phyloP scores from a whole-genome alignment of 2,113 vertebrate genomes.

The Cyprinodon brontotheroides region DNA sequence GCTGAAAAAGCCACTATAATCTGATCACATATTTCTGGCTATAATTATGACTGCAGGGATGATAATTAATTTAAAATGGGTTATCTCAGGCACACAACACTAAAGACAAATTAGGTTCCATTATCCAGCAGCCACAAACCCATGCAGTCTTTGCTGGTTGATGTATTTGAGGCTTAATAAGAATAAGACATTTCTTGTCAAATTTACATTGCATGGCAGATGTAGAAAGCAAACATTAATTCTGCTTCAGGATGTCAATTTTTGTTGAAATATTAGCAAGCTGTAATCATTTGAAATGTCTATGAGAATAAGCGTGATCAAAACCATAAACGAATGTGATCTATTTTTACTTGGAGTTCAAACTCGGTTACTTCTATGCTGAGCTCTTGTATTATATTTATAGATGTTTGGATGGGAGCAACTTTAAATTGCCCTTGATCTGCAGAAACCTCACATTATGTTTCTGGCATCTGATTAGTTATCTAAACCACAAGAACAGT shows the following conservation, averaged over 20 bases:
- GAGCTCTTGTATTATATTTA: background rate
- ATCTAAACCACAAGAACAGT: too few species aligned
- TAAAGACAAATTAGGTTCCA: background rate
- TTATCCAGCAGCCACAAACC: constrained; percentile 1
- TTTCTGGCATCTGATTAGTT: too few species aligned
- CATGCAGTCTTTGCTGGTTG: background rate
- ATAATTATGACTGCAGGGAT: constrained; percentile 1
- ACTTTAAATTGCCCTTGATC: background rate
- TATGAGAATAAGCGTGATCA: background rate
- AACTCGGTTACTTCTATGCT: background rate
- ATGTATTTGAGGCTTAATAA: background rate
- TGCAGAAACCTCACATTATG: too few species aligned
- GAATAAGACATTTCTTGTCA: background rate
- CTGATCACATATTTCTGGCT: background rate
- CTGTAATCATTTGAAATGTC: background rate
- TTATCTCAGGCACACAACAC: constrained; percentile 3
- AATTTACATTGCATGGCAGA: too few species aligned
- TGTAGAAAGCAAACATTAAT: background rate
- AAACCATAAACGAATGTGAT: background rate
- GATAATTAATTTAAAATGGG: constrained; percentile 14
- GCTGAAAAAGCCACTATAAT: background rate
- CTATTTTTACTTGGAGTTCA: too few species aligned
- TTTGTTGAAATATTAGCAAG: background rate
- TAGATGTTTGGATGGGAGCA: background rate
- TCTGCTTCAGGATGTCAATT: background rate